Evolutionary conservation across 2,113 vertebrate species (phyloP), one percentile per base, ranked within the genome.

Genomic region (Hoplias malabaricus): DNA sequence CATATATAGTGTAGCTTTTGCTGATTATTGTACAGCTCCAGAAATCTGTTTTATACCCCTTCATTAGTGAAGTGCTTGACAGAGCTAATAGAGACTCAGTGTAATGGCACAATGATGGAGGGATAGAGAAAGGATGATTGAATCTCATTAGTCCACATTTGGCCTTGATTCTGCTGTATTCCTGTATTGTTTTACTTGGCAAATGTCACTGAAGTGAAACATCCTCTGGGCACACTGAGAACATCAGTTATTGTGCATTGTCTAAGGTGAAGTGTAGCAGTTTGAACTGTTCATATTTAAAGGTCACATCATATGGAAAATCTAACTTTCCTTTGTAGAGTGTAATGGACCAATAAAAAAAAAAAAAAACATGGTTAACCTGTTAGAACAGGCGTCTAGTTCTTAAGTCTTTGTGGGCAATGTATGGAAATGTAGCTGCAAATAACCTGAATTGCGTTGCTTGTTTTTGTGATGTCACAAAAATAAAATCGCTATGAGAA

Each of bases 11-110:
- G 71, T 57, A 50, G 50, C 43, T 57, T 76, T 76, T 57, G 29
- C 65, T 77, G 63, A 70, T 75, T 80, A 75, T 79, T 59, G 16
- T 56, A 48, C 21, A n/a, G 67, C 27, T 48, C 63, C 76, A 69
- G 36, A 75, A 61, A 77, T 57, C 14, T 29, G 25, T 62, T 73
- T 79, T 71, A 43, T 71, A 50, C 63, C 38, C 38, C 72, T 71
- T 76, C 63, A 61, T 68, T 73, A 81, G 29, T 56, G 21, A 57
- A 62, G 36, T 36, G 40, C 62, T 62, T 43, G 42, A 68, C 29
- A 48, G 59, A 40, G 34, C 40, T 59, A 63, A 42, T 38, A 19
- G 53, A 34, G 57, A 25, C 43, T 12, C 6, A 27, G 43, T 21
- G 40, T 34, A n/a, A 40, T n/a, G 38, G 54, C 14, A 46, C 43